phyloP scores from a whole-genome alignment of 2,113 vertebrate genomes.

The Marmota monax region DNA sequence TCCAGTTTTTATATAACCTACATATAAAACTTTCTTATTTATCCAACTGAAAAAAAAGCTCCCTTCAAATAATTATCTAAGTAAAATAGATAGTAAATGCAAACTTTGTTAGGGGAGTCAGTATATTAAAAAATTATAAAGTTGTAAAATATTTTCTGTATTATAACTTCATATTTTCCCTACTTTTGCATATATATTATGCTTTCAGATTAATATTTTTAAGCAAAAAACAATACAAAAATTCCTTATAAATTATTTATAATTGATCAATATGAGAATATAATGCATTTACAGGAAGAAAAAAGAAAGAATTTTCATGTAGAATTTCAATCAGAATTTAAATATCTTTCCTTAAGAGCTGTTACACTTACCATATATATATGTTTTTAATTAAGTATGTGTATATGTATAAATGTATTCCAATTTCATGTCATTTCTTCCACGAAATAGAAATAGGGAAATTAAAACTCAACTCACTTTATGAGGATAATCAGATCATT shows the following conservation, averaged over 20 bases:
- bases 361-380: background rate
- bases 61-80: background rate
- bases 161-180: background rate
- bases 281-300: background rate
- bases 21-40: background rate
- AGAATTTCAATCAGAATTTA: background rate
- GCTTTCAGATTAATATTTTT: background rate
- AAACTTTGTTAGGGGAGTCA: background rate
- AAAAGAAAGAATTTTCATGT: background rate
- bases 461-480: background rate
- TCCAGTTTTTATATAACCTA: background rate
- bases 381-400: too few species aligned
- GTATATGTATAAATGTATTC: background rate
- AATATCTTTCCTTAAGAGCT: background rate
- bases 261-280: background rate
- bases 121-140: background rate
- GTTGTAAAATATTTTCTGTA: conserved; percentile 12
- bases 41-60: background rate
- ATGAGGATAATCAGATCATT: background rate
- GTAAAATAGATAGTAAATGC: background rate
- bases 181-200: background rate
- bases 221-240: background rate
- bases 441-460: background rate
- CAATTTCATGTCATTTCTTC: background rate
- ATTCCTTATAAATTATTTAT: background rate